These are phyloP conservation scores for Apodemia hepburni DNA, from an alignment of 2,888 invertebrate genomes.

Conservation along the genomic window DNA sequence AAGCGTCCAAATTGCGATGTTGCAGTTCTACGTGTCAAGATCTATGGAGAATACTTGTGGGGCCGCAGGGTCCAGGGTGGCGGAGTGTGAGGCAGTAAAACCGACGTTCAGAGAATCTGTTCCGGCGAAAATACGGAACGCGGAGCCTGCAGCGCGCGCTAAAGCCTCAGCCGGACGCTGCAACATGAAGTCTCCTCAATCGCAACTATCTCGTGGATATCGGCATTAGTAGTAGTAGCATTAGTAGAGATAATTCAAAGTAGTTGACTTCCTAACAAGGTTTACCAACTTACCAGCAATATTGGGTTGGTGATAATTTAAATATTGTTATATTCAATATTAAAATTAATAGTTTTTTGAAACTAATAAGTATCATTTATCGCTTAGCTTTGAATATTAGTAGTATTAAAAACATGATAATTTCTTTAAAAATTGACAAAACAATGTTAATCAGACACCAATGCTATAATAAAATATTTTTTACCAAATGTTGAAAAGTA, in stretches of 20 bases:
- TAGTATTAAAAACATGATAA: no score
- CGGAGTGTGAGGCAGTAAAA: conserved; percentile 82
- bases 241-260: no score
- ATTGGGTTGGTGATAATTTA: background rate
- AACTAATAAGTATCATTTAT: background rate
- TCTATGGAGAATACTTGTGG: conserved; percentile 62
- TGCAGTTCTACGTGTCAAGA: conserved; percentile 26
- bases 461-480: no score
- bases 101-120: conserved; percentile 88
- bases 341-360: background rate
- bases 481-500: no score
- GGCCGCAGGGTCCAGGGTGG: conserved; percentile 74
- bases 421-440: no score
- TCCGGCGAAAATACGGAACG: conserved; percentile 87
- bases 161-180: conserved; percentile 90
- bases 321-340: background rate
- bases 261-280: background rate
- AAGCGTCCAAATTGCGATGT: conserved; percentile 28
- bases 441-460: no score
- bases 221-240: background rate
- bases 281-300: background rate
- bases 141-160: conserved; percentile 88
- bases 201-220: conserved; percentile 30
- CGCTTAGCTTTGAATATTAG: no score
- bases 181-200: conserved; percentile 48